Conservation (phyloP, 2,888 invertebrate genomes). For the Rugalucina vietnamica region DNA sequence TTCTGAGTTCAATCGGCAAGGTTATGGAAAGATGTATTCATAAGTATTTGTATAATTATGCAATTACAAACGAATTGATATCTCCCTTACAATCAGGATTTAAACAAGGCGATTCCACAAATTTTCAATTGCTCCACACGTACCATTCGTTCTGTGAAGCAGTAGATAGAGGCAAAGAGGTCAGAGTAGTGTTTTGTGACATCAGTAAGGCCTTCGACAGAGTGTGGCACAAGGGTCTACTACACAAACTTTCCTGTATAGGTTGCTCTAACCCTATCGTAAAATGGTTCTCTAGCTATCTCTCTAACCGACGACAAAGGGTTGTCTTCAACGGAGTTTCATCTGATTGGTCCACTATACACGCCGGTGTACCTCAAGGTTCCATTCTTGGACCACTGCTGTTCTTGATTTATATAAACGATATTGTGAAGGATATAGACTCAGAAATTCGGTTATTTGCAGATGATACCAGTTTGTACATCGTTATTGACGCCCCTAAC, state of each 20-base stretch:
- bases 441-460: background rate
- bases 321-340: background rate
- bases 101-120: background rate
- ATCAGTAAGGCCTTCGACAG: conserved; percentile 1
- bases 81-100: background rate
- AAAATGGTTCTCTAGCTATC: background rate
- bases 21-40: conserved; percentile 24
- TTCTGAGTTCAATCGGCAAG: conserved; percentile 11
- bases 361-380: background rate
- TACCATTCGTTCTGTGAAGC: background rate
- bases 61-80: background rate
- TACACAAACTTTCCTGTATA: background rate
- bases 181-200: background rate
- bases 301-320: background rate
- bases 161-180: background rate
- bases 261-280: background rate
- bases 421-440: background rate
- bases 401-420: background rate
- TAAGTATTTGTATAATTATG: conserved; percentile 15
- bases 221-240: background rate
- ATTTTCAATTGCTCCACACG: background rate
- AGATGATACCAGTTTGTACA: background rate
- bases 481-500: background rate
- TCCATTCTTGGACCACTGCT: background rate
- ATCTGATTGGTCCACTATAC: background rate